These are phyloP conservation scores for Xiphophorus maculatus DNA, from an alignment of 2,113 vertebrate genomes.

Conservation along the genomic window DNA sequence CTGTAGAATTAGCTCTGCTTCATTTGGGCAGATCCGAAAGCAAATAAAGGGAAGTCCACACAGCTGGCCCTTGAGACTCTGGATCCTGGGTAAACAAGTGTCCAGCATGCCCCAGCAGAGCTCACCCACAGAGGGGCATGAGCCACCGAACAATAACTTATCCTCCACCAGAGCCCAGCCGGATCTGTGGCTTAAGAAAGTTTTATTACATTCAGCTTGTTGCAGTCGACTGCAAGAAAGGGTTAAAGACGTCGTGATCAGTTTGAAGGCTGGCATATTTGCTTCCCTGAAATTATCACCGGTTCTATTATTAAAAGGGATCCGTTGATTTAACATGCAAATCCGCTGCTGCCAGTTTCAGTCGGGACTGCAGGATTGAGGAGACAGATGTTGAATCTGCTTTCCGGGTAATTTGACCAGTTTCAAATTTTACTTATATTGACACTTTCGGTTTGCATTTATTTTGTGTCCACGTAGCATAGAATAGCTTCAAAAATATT, in stretches of 20 bases:
- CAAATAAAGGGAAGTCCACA: constrained; percentile 83
- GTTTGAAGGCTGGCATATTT: constrained; percentile 66
- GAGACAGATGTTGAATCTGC: not conserved
- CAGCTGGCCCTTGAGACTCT: constrained; percentile 83
- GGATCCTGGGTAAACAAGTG: constrained; percentile 81
- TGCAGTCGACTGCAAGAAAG: constrained; percentile 65
- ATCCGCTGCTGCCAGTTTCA: constrained; percentile 31
- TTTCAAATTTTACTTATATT: not conserved
- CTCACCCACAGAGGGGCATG: constrained; percentile 60
- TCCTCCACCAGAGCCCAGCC: constrained; percentile 58
- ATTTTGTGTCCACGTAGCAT: no score
- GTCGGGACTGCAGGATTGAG: constrained; percentile 17
- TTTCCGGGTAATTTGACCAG: not conserved
- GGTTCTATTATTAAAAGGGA: constrained; percentile 53
- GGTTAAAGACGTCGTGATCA: constrained; percentile 65
- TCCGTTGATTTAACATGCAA: constrained; percentile 46
- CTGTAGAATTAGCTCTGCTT: constrained; percentile 75
- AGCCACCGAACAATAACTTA: constrained; percentile 72
- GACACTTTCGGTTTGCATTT: no score
- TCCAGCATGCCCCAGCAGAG: constrained; percentile 71
- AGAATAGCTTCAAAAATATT: not conserved
- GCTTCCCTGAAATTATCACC: constrained; percentile 55
- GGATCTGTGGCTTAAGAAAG: constrained; percentile 68
- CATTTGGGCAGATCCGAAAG: constrained; percentile 81
- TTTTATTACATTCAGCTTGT: constrained; percentile 74